phyloP scores from a whole-genome alignment of 2,888 invertebrate genomes.

The Hirtodrosophila histrioides region DNA sequence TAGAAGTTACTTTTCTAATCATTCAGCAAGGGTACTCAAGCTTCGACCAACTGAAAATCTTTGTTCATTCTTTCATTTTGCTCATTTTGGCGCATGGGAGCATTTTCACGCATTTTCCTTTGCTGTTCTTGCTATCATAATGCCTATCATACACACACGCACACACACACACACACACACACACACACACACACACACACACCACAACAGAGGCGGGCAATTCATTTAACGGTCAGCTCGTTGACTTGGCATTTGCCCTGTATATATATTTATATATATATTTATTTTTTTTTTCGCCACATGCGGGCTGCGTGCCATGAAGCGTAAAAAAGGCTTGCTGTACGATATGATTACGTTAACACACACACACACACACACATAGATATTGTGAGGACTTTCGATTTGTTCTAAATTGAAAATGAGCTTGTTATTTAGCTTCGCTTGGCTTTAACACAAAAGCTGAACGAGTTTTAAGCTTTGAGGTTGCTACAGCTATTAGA shows the following conservation, averaged over 20 bases:
- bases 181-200: background rate
- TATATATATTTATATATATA: conserved; percentile 1
- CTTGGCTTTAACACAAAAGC: conserved; percentile 23
- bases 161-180: conserved; percentile 3
- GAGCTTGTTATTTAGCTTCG: conserved; percentile 69
- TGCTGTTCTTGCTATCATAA: conserved; percentile 11
- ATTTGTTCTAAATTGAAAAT: conserved; percentile 77
- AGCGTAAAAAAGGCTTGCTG: conserved; percentile 74
- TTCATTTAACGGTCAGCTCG: conserved; percentile 54
- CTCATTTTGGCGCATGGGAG: conserved; percentile 31
- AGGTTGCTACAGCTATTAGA: conserved; percentile 53
- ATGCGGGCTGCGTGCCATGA: conserved; percentile 45
- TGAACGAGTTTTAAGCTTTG: conserved; percentile 41
- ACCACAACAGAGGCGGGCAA: conserved; percentile 29
- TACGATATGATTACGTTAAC: conserved; percentile 63
- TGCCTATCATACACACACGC: conserved; percentile 6
- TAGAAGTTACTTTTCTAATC: no score
- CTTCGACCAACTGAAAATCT: background rate
- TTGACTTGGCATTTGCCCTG: conserved; percentile 58
- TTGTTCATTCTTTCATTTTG: conserved; percentile 14
- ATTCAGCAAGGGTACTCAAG: conserved; percentile 3
- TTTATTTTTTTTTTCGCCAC: conserved; percentile 23
- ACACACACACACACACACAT: conserved; percentile 24
- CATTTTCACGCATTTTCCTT: conserved; percentile 27
- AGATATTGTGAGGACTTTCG: conserved; percentile 44